phyloP scores from a whole-genome alignment of 2,797 vertebrate genomes.

The Carapus acus region DNA sequence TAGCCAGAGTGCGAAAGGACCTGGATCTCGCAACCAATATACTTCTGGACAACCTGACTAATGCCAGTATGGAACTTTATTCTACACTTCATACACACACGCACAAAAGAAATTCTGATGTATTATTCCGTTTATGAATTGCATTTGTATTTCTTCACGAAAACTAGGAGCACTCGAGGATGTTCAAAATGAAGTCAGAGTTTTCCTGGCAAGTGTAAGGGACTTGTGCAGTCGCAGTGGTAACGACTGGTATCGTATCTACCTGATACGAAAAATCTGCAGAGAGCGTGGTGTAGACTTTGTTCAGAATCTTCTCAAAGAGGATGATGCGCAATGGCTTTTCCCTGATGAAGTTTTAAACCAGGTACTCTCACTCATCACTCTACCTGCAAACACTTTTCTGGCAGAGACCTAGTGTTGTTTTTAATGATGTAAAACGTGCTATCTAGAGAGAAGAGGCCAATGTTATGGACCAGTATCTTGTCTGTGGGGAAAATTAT shows the following conservation, averaged over 20 bases:
- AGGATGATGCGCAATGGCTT: conserved; percentile 71
- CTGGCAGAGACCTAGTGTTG: too few relatives aligned
- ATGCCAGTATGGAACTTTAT: conserved; percentile 45
- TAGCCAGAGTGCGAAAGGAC: conserved; percentile 80
- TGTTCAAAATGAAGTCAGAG: conserved; percentile 13
- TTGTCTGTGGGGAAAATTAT: conserved; percentile 80
- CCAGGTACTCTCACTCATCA: conserved; percentile 61
- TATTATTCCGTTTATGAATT: too few relatives aligned
- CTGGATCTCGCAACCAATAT: conserved; percentile 75
- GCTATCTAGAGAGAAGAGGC: conserved; percentile 55
- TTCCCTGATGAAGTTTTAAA: conserved; percentile 77
- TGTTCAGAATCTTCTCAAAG: conserved; percentile 72
- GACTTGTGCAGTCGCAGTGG: conserved; percentile 60
- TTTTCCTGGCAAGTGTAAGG: conserved; percentile 63
- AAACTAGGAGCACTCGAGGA: conserved; percentile 34
- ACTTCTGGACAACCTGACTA: conserved; percentile 54
- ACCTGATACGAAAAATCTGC: conserved; percentile 81
- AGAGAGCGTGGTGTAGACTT: conserved; percentile 78
- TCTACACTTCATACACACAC: neutral
- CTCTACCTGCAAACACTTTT: too few relatives aligned
- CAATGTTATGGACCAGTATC: conserved; percentile 76
- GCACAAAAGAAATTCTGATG: too few relatives aligned
- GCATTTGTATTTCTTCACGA: too few relatives aligned
- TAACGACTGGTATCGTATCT: conserved; percentile 86
- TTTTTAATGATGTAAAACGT: too few relatives aligned